These are phyloP conservation scores for Entomobrya proxima DNA, from an alignment of 2,888 invertebrate species.

Conservation along the genomic window DNA sequence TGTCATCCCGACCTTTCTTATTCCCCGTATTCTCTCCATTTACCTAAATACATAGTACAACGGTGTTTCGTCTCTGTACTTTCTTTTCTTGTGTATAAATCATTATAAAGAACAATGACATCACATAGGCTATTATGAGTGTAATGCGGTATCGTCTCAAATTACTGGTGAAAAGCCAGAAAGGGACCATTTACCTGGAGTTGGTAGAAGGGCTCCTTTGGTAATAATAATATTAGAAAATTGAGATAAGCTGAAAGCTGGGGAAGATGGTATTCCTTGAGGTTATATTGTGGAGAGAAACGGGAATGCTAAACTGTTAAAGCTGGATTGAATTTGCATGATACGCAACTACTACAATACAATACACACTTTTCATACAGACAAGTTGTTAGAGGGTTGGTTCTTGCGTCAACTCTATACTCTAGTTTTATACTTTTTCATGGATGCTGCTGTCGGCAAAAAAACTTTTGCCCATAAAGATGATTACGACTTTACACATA, in stretches of 20 bases:
- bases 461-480: background rate
- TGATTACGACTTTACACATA: background rate
- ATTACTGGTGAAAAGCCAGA: constrained; percentile 40
- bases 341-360: background rate
- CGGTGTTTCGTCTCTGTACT: too few relatives aligned
- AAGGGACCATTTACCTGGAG: constrained; percentile 33
- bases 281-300: background rate
- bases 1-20: constrained; percentile 6
- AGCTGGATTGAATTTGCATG: constrained; percentile 45
- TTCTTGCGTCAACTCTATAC: too few relatives aligned
- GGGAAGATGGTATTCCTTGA: background rate
- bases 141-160: constrained; percentile 28
- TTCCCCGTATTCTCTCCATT: background rate
- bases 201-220: constrained; percentile 33
- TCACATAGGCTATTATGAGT: background rate
- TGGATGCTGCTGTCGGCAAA: background rate
- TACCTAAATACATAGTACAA: background rate
- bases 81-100: background rate
- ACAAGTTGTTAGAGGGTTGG: background rate
- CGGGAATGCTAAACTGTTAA: background rate
- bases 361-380: background rate
- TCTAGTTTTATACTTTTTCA: too few relatives aligned
- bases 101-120: background rate
- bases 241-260: constrained; percentile 26
- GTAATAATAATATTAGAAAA: constrained; percentile 37